Percentiles rank a stretch among this genome's conserved stretches.
Conservation (phyloP, 2,888 invertebrate species). For the Venusia cambrica region DNA sequence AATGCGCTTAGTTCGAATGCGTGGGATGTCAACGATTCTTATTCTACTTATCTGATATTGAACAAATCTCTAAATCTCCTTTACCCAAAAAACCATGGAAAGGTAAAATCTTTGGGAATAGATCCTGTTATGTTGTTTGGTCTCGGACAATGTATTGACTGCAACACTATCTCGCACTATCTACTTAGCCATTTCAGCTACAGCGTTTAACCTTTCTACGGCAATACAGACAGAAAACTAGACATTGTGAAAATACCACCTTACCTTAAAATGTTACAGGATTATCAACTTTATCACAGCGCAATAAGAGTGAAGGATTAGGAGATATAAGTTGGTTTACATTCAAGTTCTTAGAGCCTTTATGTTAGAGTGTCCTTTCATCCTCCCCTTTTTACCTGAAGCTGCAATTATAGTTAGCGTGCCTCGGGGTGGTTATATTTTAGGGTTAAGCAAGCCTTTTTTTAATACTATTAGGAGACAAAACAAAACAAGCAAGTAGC, state of each 20-base stretch:
- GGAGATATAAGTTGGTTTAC: constrained; percentile 33
- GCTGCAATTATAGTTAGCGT: constrained; percentile 74
- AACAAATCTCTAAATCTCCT: too few relatives aligned
- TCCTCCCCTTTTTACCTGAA: constrained; percentile 64
- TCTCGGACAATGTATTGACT: too few relatives aligned
- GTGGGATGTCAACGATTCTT: too few relatives aligned
- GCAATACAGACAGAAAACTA: constrained; percentile 62
- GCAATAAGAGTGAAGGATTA: constrained; percentile 29
- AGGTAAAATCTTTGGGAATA: too few relatives aligned
- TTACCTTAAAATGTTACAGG: constrained; percentile 6
- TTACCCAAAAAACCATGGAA: too few relatives aligned
- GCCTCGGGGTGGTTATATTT: constrained; percentile 57
- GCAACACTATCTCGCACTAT: constrained; percentile 31
- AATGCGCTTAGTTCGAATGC: too few relatives aligned
- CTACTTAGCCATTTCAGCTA: constrained; percentile 41
- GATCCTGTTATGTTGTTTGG: too few relatives aligned
- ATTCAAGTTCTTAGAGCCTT: constrained; percentile 53
- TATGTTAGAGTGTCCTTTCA: constrained; percentile 67
- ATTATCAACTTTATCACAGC: constrained; percentile 17
- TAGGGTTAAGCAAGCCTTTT: constrained; percentile 35
- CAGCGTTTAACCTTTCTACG: constrained; percentile 55
- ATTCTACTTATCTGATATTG: too few relatives aligned
- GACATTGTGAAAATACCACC: constrained; percentile 41
- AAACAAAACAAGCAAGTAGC: too few relatives aligned
- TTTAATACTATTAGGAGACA: too few relatives aligned